Base-by-base conservation (phyloP, 2,113 vertebrate genomes). In the Progne subis region DNA sequence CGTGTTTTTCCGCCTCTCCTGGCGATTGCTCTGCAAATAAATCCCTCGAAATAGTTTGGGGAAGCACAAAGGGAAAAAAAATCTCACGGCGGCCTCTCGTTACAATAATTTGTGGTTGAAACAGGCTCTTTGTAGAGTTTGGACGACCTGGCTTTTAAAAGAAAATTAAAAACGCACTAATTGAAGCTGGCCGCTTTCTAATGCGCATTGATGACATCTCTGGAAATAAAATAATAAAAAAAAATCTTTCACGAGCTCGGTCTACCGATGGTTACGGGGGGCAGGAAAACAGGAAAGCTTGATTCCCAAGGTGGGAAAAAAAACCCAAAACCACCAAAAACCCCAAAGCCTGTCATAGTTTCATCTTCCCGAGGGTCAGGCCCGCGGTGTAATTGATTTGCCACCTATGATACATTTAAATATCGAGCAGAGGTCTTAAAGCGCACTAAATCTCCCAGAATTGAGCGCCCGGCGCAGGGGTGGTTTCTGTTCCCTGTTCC, bases 361-460 rank as follows among this genome's bases (percentile, higher is more conserved):
- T 47, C 47, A 63, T 67, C 80, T 31, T 76, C 18, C 9, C 2
- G 8, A 41, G 85, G 82, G 90, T 93, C 92, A 93, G 92, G 71
- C 90, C 92, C 61, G 49, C 82, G 25, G 14, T 64, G 53, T 94
- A 82, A 94, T 94, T 88, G 92, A 84, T 90, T 94, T 39, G 71
- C 85, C 88, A 90, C 88, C 85, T 94, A 12, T 61, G 77, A 88
- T 65, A 47, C 26, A 14, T 53, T 65, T 86, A 86, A 94, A 95
- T 65, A 16, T n/a, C 12, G 69, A 91, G 70, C 49, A 28, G 46
- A 19, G 78, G 71, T 39, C 82, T 95, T 14, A 69, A 78, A 61
- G 53, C 8, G 44, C 92, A 53, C 71, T 93, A 83, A 75, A 94
- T 93, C 75, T 72, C 75, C 4, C 13, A 1, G 70, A 80, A 69